Percentiles rank a stretch among this genome's conserved stretches.
These are phyloP conservation scores for Mycogona germanica DNA, from an alignment of 2,888 invertebrate genomes.

Conservation along the genomic window DNA sequence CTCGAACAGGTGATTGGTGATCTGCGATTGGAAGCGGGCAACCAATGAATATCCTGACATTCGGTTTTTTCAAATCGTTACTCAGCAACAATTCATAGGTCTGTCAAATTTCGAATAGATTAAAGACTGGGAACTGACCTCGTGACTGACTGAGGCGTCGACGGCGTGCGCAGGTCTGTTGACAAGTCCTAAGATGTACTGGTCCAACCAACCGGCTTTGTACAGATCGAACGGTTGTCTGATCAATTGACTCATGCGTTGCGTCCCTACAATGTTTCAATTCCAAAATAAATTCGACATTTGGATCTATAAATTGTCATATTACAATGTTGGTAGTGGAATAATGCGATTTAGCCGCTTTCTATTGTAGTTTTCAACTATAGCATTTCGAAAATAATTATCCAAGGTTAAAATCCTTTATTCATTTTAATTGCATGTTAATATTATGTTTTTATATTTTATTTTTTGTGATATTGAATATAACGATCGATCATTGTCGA, in stretches of 20 bases:
- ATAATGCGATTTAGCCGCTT: no score
- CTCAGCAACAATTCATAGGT: background rate
- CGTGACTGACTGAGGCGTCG: conserved; percentile 21
- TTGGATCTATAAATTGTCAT: no score
- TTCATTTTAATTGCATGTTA: no score
- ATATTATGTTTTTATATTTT: no score
- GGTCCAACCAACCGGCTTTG: conserved; percentile 22
- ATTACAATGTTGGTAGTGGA: no score
- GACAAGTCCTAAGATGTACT: conserved; percentile 21
- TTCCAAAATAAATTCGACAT: background rate
- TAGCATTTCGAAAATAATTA: no score
- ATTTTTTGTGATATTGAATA: no score
- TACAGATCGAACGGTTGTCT: conserved; percentile 22
- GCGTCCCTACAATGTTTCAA: conserved; percentile 3
- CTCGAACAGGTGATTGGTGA: conserved; percentile 28
- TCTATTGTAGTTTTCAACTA: no score
- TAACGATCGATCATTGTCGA: no score
- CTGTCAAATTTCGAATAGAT: no score
- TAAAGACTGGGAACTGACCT: conserved; percentile 15
- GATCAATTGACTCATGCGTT: conserved; percentile 16
- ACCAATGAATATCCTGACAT: background rate
- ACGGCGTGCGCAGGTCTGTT: conserved; percentile 21
- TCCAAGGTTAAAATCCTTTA: no score
- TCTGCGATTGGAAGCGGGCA: conserved; percentile 19
- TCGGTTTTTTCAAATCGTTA: background rate